Percentiles rank a stretch among this genome's conserved stretches.
phyloP scores from a whole-genome alignment of 2,797 vertebrate species.

The Streptopelia turtur region DNA sequence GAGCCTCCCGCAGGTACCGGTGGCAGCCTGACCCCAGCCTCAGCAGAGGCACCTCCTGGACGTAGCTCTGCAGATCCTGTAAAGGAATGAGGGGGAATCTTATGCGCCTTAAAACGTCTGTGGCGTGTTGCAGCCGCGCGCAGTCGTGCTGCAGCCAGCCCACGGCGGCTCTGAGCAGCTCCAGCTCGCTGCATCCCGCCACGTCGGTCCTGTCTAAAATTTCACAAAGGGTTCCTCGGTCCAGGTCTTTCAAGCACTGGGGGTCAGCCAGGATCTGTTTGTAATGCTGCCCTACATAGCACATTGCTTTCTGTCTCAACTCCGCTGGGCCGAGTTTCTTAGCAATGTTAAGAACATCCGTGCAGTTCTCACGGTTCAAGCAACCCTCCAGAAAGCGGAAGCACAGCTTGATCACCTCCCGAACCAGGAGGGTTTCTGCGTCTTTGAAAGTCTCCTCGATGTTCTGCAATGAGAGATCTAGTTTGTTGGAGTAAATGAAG shows the following conservation, averaged over 20 bases:
- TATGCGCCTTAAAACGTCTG: conserved; percentile 6
- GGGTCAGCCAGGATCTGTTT: conserved; percentile 31
- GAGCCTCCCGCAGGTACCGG: conserved; percentile 55
- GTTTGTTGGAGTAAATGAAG: conserved; percentile 70
- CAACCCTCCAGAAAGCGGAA: conserved; percentile 58
- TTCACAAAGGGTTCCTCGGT: conserved; percentile 36
- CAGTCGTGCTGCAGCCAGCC: conserved; percentile 42
- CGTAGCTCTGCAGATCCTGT: conserved; percentile 6
- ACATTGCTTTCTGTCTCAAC: conserved; percentile 29
- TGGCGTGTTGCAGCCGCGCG: background rate
- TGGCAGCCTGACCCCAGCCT: conserved; percentile 40
- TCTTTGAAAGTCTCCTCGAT: conserved; percentile 67
- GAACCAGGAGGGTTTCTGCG: conserved; percentile 59
- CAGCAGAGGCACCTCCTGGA: conserved; percentile 37
- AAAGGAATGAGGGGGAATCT: conserved; percentile 68
- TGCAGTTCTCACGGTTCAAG: conserved; percentile 48
- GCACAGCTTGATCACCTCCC: conserved; percentile 66
- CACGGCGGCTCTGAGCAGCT: conserved; percentile 28
- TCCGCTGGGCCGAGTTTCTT: conserved; percentile 3
- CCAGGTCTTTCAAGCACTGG: conserved; percentile 17
- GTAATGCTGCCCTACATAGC: background rate
- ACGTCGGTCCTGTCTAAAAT: conserved; percentile 25
- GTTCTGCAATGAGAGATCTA: conserved; percentile 55
- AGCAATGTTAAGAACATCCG: conserved; percentile 33
- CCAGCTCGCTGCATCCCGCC: background rate